phyloP scores from a whole-genome alignment of 2,113 vertebrate species.

The Peromyscus californicus region DNA sequence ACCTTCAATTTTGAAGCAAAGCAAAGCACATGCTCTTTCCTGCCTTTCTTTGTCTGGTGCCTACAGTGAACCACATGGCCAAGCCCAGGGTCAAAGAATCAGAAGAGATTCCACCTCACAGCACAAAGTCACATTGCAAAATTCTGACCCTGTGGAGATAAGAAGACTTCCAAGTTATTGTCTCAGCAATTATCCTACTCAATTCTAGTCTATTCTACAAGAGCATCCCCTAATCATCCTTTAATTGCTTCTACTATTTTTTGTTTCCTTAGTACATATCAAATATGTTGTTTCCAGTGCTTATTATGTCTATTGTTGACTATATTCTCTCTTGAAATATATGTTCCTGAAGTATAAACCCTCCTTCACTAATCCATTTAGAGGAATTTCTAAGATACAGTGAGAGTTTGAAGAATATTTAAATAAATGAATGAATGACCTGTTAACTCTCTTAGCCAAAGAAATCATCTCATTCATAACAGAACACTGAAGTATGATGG shows the following conservation, averaged over 20 bases:
- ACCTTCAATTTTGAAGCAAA: not conserved
- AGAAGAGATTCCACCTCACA: not conserved
- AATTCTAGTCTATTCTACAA: not conserved
- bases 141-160: not conserved
- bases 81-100: not conserved
- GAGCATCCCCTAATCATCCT: not conserved
- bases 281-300: not conserved
- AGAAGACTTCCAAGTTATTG: not conserved
- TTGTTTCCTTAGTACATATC: not conserved
- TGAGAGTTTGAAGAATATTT: not conserved
- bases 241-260: not conserved
- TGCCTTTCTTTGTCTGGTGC: not conserved
- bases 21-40: not conserved
- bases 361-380: not conserved
- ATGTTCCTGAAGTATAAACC: not conserved
- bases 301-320: not conserved
- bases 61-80: not conserved
- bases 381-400: not conserved
- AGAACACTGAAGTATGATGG: not conserved
- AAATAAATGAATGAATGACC: not conserved
- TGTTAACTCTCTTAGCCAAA: not conserved
- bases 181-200: not conserved
- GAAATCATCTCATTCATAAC: not conserved
- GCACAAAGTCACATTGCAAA: not conserved
- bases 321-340: conserved; percentile 27